These are phyloP conservation scores for Calliopsis andreniformis DNA, from an alignment of 1,140 invertebrate species.

Conservation along the genomic window DNA sequence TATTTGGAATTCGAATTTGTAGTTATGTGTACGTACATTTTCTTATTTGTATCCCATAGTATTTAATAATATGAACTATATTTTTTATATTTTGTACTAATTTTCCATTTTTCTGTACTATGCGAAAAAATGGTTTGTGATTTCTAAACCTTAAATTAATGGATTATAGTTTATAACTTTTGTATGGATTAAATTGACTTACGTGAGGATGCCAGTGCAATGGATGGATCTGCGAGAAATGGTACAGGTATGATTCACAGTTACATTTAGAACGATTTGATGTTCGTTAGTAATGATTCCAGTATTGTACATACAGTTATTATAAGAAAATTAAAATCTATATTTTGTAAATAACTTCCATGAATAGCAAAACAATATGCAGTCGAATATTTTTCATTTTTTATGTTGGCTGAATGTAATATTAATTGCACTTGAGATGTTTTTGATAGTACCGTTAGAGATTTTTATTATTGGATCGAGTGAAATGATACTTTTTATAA, in stretches of 20 bases:
- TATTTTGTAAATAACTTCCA: conserved; percentile 11
- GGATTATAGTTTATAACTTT: not conserved
- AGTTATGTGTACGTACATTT: too few relatives aligned
- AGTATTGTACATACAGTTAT: not conserved
- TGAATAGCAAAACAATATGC: not conserved
- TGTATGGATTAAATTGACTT: conserved; percentile 56
- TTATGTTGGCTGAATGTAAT: not conserved
- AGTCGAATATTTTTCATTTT: too few relatives aligned
- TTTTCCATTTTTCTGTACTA: not conserved
- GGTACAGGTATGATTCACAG: conserved; percentile 68
- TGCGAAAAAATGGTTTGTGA: too few relatives aligned
- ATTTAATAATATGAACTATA: too few relatives aligned
- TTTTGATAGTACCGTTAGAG: not conserved
- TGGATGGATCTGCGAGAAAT: conserved; percentile 75
- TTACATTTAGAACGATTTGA: conserved; percentile 27
- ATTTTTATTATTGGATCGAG: not conserved
- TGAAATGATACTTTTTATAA: too few relatives aligned
- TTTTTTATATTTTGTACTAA: too few relatives aligned
- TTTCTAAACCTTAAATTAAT: not conserved
- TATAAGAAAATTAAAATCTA: not conserved
- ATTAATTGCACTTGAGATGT: not conserved
- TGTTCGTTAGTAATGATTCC: conserved; percentile 34
- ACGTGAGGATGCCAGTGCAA: conserved; percentile 64
- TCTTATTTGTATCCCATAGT: too few relatives aligned
- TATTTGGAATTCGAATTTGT: too few relatives aligned